These are phyloP conservation scores for Cantharis lateralis DNA, from an alignment of 2,888 invertebrate genomes.

Conservation along the genomic window DNA sequence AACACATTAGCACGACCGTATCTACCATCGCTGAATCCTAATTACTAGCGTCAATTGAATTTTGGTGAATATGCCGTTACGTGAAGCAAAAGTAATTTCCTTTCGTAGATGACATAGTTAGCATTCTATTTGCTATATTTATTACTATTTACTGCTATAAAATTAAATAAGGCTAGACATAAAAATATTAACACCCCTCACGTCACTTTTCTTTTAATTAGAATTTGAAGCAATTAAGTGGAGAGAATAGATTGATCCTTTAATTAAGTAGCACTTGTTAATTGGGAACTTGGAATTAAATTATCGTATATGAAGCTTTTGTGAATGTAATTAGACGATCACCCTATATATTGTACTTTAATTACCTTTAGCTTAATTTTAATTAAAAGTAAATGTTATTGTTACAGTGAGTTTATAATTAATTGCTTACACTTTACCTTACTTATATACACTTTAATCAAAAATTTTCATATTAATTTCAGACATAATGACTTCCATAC, in stretches of 20 bases:
- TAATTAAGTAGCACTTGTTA: neutral
- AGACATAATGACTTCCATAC: neutral
- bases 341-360: neutral
- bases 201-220: neutral
- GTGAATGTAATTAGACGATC: neutral
- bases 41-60: conserved; percentile 35
- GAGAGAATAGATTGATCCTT: neutral
- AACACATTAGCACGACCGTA: conserved; percentile 26
- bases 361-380: neutral
- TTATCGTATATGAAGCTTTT: neutral
- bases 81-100: conserved; percentile 33
- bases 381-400: neutral
- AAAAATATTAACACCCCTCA: neutral
- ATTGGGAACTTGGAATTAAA: neutral
- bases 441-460: neutral
- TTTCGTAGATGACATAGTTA: conserved; percentile 25
- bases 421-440: neutral
- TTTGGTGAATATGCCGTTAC: conserved; percentile 28
- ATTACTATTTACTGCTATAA: neutral
- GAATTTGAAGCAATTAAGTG: neutral
- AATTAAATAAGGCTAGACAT: neutral
- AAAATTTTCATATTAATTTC: neutral
- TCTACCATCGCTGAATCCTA: conserved; percentile 29
- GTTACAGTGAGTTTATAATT: neutral
- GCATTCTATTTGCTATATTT: conserved; percentile 1